phyloP scores from a whole-genome alignment of 2,888 invertebrate species.

The Adineta ricciae region DNA sequence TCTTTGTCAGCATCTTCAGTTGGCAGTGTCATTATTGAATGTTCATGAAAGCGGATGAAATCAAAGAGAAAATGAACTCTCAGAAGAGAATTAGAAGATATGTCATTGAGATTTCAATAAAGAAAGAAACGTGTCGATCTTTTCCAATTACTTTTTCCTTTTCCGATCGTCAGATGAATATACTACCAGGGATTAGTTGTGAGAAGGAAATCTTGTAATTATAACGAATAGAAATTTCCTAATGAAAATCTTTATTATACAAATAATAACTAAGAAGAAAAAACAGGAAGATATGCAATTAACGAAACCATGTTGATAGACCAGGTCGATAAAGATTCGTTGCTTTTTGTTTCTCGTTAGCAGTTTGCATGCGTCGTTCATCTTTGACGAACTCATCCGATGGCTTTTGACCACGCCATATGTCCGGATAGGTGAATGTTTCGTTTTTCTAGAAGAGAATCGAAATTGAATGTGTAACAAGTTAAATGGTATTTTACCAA shows the following conservation, averaged over 20 bases:
- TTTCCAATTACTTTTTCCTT: not conserved
- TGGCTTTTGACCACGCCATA: not conserved
- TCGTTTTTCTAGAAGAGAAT: not conserved
- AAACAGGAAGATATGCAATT: not conserved
- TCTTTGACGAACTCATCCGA: not conserved
- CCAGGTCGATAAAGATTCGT: not conserved
- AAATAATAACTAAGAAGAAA: not conserved
- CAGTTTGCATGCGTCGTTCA: not conserved
- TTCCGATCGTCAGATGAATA: not conserved
- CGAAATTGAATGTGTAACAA: too few relatives aligned
- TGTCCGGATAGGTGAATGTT: not conserved
- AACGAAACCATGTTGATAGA: not conserved
- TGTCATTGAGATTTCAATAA: not conserved
- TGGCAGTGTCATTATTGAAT: not conserved
- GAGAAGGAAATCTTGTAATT: too few relatives aligned
- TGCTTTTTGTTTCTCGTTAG: not conserved
- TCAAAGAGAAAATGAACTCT: not conserved
- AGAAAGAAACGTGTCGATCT: not conserved
- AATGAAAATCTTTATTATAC: not conserved
- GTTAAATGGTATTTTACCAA: not conserved
- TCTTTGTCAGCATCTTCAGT: not conserved
- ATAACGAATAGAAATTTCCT: too few relatives aligned
- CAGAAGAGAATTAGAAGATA: not conserved
- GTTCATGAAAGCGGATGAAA: not conserved
- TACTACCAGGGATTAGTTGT: too few relatives aligned